Base-by-base conservation (phyloP, 1,140 invertebrate genomes). In the Panagrolaimus sp. region DNA sequence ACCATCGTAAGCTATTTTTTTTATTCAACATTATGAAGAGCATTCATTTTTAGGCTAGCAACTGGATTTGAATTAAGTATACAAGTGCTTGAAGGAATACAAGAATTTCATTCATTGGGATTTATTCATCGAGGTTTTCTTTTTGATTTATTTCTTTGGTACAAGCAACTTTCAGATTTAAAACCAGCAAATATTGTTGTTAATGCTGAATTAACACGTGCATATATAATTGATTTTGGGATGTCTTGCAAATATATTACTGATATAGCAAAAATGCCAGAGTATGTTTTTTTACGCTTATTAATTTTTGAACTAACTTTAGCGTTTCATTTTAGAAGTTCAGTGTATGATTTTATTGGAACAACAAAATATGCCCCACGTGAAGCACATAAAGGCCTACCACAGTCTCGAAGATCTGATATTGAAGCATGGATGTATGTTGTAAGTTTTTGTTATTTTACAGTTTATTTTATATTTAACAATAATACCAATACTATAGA, bases 131-230 rank as follows among this genome's bases (percentile, higher is more conserved):
- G 70, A 5, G 70, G 31, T 38, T 4, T 38, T 2, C 7, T 7
- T 38, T 38, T 7, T 38, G 7, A 38, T 38, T 38, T n/a, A n/a
- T n/a, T n/a, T n/a, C n/a, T n/a, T 2, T 38, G 31, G 31, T 2
- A 7, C 7, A 38, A 4, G 31, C 31, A 2, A 38, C 7, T 38
- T 38, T 38, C 31, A 38, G 31, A 71, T 25, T 53, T 71, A 1
- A 71, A 71, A 25, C 70, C 70, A 16, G 70, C 70, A 20, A 71
- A 71, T 48, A 67, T 72, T 45, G 70, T 72, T 20, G 16, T 71
- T 25, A 66, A 43, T 62, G n/a, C 27, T 7, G 61, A 27, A 23
- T 23, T 44, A 23, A 61, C 16, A 16, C 43, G 5, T 5, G 43
- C 72, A 14, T 66, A 38, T 48, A 63, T 71, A 9, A 71, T 71